phyloP scores from a whole-genome alignment of 2,888 invertebrate species.

The Schrankia costaestrigalis region DNA sequence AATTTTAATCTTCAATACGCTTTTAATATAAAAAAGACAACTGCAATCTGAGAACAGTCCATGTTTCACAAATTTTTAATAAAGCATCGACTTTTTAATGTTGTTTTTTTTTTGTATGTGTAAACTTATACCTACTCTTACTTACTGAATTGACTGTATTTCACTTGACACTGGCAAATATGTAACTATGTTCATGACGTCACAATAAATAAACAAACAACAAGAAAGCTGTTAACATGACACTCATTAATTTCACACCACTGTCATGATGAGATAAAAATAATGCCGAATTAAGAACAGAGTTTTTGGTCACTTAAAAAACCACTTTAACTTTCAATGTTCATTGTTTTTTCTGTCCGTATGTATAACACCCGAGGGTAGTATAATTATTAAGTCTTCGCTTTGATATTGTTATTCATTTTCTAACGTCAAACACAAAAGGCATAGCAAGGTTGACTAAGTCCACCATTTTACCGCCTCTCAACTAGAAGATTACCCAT shows the following conservation, averaged over 20 bases:
- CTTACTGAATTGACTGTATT: too few relatives aligned
- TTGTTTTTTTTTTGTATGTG: too few relatives aligned
- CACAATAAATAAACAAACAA: background rate
- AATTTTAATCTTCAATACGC: too few relatives aligned
- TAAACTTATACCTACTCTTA: too few relatives aligned
- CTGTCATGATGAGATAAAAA: too few relatives aligned
- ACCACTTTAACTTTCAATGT: background rate
- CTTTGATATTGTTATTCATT: slow-evolving; percentile 55
- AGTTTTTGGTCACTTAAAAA: background rate
- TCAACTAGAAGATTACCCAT: background rate
- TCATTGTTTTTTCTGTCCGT: slow-evolving; percentile 18
- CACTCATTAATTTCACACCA: background rate
- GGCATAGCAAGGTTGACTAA: slow-evolving; percentile 10
- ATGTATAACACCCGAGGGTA: slow-evolving; percentile 26
- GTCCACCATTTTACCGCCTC: slow-evolving; percentile 1
- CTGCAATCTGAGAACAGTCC: too few relatives aligned
- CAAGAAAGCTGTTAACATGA: background rate
- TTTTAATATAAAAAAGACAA: too few relatives aligned
- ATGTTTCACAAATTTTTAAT: too few relatives aligned
- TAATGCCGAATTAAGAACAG: background rate
- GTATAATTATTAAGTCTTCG: slow-evolving; percentile 43
- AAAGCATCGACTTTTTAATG: too few relatives aligned
- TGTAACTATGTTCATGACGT: too few relatives aligned
- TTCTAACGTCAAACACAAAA: slow-evolving; percentile 48
- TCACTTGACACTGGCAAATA: too few relatives aligned